A percentile compares a stretch with the other conserved stretches of the same genome.
These are phyloP conservation scores for Synergus gifuensis DNA, from an alignment of 2,888 invertebrate genomes.

Conservation along the genomic window DNA sequence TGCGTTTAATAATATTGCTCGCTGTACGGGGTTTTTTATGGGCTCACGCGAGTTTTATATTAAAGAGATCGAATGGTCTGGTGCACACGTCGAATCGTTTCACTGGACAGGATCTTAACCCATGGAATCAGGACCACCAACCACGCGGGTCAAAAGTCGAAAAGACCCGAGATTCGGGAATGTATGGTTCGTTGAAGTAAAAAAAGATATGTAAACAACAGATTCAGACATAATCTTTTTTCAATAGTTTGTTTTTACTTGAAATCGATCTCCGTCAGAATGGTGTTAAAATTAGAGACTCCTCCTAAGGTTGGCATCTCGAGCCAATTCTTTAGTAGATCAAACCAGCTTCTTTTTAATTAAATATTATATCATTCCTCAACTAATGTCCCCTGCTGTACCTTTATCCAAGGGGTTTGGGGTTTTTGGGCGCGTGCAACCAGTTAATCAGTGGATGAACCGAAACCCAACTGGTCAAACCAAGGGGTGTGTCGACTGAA, in stretches of 20 bases:
- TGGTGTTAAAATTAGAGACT: no score
- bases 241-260: neutral
- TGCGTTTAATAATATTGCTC: constrained; percentile 4
- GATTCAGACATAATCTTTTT: neutral
- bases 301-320: no score
- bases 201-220: neutral
- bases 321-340: neutral
- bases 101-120: constrained; percentile 12
- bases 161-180: neutral
- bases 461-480: constrained; percentile 65
- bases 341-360: neutral
- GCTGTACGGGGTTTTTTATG: constrained; percentile 5
- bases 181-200: constrained; percentile 14
- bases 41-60: constrained; percentile 13
- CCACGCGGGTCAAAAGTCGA: constrained; percentile 27
- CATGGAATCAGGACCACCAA: constrained; percentile 27
- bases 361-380: neutral
- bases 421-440: constrained; percentile 61
- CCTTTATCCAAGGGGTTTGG: constrained; percentile 17
- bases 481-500: constrained; percentile 58
- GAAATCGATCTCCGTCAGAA: constrained; percentile 4
- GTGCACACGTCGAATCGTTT: constrained; percentile 32
- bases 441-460: constrained; percentile 72
- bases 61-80: neutral
- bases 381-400: constrained; percentile 19